phyloP scores from a whole-genome alignment of 2,113 vertebrate genomes.

The Narcine bancroftii region DNA sequence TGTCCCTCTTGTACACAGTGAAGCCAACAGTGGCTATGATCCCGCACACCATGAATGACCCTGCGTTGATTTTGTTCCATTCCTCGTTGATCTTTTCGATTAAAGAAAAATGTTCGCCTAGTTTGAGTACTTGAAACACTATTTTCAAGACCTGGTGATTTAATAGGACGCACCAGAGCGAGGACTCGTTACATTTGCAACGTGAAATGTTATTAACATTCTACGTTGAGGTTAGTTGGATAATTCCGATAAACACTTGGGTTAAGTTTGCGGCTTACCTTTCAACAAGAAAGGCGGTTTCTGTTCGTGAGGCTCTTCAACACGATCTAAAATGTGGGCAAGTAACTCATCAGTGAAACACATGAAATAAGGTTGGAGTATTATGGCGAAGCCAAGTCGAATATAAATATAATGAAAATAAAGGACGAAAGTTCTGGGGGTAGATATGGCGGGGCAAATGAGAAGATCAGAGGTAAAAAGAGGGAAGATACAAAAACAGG shows the following conservation, averaged over 20 bases:
- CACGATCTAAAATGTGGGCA: neutral
- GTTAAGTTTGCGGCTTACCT: neutral
- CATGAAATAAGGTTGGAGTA: neutral
- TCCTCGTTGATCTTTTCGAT: neutral
- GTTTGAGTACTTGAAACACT: neutral
- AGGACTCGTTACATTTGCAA: neutral
- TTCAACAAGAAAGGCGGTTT: neutral
- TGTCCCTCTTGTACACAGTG: neutral
- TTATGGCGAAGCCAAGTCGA: neutral
- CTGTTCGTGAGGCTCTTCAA: neutral
- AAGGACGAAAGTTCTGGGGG: neutral
- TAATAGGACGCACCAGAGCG: neutral
- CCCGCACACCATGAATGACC: too few species aligned
- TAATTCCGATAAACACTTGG: neutral
- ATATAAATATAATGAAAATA: neutral
- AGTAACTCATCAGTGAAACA: neutral
- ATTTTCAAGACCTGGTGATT: neutral
- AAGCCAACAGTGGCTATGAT: neutral
- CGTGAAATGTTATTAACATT: neutral
- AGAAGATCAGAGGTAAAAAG: neutral
- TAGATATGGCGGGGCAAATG: neutral
- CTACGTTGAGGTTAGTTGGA: neutral
- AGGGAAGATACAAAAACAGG: neutral
- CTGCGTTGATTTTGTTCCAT: too few species aligned
- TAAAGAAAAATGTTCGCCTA: neutral